Percentiles rank a stretch among this genome's conserved stretches.
These are phyloP conservation scores for Drosophila orosa DNA, from an alignment of 1,140 invertebrate species.

Conservation along the genomic window DNA sequence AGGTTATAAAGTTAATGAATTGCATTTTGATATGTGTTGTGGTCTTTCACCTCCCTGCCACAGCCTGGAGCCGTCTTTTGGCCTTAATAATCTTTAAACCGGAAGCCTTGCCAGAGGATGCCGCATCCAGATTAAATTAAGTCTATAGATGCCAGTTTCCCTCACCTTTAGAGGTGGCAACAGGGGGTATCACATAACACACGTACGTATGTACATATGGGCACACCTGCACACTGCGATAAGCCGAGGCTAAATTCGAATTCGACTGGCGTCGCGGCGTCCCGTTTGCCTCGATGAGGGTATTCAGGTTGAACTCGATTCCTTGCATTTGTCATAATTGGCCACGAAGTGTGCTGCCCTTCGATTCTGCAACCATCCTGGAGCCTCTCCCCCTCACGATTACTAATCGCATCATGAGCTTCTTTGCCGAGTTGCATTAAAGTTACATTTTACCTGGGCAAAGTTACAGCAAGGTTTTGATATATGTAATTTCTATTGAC, in stretches of 20 bases:
- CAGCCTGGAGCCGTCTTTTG: background rate
- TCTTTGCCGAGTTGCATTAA: conserved; percentile 48
- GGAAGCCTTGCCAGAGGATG: conserved; percentile 21
- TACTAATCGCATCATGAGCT: conserved; percentile 42
- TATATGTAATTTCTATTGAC: background rate
- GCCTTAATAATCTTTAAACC: conserved; percentile 44
- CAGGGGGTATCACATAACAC: conserved; percentile 2
- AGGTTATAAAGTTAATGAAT: conserved; percentile 63
- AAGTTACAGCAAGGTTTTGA: background rate
- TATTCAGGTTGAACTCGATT: conserved; percentile 68
- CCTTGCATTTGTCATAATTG: conserved; percentile 79
- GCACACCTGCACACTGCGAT: conserved; percentile 33
- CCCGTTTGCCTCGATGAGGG: conserved; percentile 48
- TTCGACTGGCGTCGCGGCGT: conserved; percentile 26
- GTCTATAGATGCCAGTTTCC: background rate
- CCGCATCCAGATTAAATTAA: conserved; percentile 32
- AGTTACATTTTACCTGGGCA: conserved; percentile 45
- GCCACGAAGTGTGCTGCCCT: conserved; percentile 20
- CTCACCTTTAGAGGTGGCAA: background rate
- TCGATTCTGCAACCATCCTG: background rate
- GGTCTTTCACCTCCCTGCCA: conserved; percentile 4
- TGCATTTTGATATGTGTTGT: conserved; percentile 49
- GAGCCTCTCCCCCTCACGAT: conserved; percentile 6
- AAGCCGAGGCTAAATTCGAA: conserved; percentile 26
- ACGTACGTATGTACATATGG: conserved; percentile 2